These are phyloP conservation scores for Tetrapedia diversipes DNA, from an alignment of 2,888 invertebrate species.

Conservation along the genomic window DNA sequence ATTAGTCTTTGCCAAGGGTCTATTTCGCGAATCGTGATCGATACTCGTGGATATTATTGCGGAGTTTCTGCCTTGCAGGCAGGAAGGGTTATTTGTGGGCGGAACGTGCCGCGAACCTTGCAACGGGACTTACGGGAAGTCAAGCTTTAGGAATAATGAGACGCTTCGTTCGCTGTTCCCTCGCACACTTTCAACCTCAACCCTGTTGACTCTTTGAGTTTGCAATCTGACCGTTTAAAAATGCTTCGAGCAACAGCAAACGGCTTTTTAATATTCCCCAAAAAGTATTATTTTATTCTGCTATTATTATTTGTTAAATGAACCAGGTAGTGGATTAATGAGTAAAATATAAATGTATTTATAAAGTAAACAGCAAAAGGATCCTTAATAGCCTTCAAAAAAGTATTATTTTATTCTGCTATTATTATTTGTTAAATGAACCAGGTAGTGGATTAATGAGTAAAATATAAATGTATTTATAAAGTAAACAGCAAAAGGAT, in stretches of 20 bases:
- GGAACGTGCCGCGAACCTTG: slow-evolving; percentile 74
- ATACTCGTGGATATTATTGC: slow-evolving; percentile 52
- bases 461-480: too few species aligned
- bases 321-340: too few species aligned
- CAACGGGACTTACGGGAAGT: slow-evolving; percentile 73
- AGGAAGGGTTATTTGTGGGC: slow-evolving; percentile 71
- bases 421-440: too few species aligned
- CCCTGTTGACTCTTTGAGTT: slow-evolving; percentile 34
- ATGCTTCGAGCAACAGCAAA: neutral
- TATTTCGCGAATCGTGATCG: slow-evolving; percentile 49
- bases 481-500: too few species aligned
- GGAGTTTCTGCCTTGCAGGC: slow-evolving; percentile 52
- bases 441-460: too few species aligned
- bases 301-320: too few species aligned
- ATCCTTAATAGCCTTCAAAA: too few species aligned
- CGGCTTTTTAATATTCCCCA: too few species aligned
- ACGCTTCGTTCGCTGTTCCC: slow-evolving; percentile 49
- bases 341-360: too few species aligned
- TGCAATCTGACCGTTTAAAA: slow-evolving; percentile 34
- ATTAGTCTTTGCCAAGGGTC: slow-evolving; percentile 24
- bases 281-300: too few species aligned
- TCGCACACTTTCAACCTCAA: slow-evolving; percentile 5
- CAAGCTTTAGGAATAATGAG: slow-evolving; percentile 74
- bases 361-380: too few species aligned
- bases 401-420: too few species aligned